A percentile compares a stretch with the other conserved stretches of the same genome.
Conservation (phyloP, 2,113 vertebrate genomes). For the Chiloscyllium plagiosum region DNA sequence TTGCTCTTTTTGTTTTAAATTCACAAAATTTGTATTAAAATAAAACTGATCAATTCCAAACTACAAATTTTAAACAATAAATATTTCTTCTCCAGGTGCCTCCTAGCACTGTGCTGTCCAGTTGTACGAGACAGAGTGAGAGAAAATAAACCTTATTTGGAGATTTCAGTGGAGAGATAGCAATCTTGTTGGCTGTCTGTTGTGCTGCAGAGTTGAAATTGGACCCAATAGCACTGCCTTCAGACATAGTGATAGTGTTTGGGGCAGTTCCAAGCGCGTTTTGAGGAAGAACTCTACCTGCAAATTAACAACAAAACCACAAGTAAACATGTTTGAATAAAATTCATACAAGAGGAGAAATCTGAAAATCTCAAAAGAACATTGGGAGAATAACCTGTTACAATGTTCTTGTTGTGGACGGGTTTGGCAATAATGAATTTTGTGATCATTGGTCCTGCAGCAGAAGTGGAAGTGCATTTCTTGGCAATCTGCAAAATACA, state of each 20-base stretch:
- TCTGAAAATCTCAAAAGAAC: slow-evolving; percentile 75
- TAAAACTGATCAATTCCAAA: background rate
- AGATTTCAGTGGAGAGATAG: slow-evolving; percentile 93
- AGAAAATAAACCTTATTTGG: slow-evolving; percentile 78
- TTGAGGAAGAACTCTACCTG: slow-evolving; percentile 86
- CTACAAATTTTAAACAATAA: background rate
- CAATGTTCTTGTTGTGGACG: slow-evolving; percentile 85
- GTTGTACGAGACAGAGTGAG: background rate
- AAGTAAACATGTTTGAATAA: slow-evolving; percentile 2
- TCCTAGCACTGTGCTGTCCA: no score
- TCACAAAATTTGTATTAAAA: background rate
- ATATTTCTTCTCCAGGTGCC: background rate
- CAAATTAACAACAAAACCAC: slow-evolving; percentile 44
- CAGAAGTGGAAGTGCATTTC: slow-evolving; percentile 76
- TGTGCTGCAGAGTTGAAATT: slow-evolving; percentile 63
- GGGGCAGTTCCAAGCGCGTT: slow-evolving; percentile 71
- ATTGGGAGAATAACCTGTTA: slow-evolving; percentile 72
- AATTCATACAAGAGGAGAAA: slow-evolving; percentile 49
- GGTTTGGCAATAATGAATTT: slow-evolving; percentile 96
- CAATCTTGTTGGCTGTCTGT: slow-evolving; percentile 87
- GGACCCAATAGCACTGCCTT: slow-evolving; percentile 66
- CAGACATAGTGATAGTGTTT: slow-evolving; percentile 79
- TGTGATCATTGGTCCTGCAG: slow-evolving; percentile 82
- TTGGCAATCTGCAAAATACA: slow-evolving; percentile 78
- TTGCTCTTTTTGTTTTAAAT: no score